A percentile compares a stretch with the other conserved stretches of the same genome.
Conservation (phyloP, 2,113 vertebrate species). For the Ramphastos sulfuratus region DNA sequence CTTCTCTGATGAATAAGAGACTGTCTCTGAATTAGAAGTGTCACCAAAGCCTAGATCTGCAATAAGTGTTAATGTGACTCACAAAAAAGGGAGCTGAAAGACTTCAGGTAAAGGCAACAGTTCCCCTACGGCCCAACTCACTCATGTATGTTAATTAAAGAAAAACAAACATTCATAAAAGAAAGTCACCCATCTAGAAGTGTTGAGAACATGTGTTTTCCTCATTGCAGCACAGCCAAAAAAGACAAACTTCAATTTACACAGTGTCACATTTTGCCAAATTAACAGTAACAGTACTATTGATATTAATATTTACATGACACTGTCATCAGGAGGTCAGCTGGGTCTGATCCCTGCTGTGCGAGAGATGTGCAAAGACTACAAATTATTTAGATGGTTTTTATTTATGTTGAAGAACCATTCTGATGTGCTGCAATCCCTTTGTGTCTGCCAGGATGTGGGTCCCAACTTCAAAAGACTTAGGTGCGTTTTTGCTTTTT, state of each 20-base stretch:
- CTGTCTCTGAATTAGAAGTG: background rate
- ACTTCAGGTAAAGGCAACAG: constrained; percentile 4
- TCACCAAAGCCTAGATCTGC: background rate
- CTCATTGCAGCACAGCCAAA: constrained; percentile 27
- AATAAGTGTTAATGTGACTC: background rate
- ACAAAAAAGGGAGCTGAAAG: background rate
- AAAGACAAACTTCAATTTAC: constrained; percentile 29
- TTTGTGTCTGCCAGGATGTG: background rate
- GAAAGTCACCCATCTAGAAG: constrained; percentile 28
- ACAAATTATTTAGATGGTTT: background rate
- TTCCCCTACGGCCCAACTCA: background rate
- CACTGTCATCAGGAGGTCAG: background rate
- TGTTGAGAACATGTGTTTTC: constrained; percentile 35
- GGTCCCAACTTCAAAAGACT: background rate
- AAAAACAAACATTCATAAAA: constrained; percentile 41
- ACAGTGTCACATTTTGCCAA: constrained; percentile 33
- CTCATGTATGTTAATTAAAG: constrained; percentile 13
- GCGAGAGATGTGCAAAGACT: background rate
- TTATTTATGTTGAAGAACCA: background rate
- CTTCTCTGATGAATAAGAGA: background rate
- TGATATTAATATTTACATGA: constrained; percentile 49
- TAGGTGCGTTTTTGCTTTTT: background rate
- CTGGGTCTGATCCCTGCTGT: background rate
- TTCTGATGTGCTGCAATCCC: background rate
- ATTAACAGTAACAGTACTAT: constrained; percentile 31